phyloP scores from a whole-genome alignment of 2,113 vertebrate species.

The Bettongia penicillata region DNA sequence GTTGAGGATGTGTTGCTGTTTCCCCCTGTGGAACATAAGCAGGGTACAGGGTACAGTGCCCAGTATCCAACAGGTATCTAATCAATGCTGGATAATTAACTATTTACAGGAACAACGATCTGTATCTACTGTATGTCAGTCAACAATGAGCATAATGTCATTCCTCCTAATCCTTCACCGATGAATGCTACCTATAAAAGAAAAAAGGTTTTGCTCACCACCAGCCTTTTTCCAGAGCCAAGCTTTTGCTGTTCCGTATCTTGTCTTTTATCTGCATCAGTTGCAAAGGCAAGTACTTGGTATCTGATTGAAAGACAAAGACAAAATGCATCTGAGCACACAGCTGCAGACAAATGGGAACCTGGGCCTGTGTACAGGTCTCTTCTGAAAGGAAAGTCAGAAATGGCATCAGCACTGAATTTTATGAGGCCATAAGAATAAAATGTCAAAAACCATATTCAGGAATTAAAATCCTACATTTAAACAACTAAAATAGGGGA shows the following conservation, averaged over 20 bases:
- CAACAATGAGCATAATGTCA: background rate
- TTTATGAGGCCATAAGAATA: conserved; percentile 1
- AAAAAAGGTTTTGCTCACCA: conserved; percentile 76
- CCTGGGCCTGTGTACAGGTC: too few relatives aligned
- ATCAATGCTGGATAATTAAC: background rate
- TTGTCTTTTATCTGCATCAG: conserved; percentile 92
- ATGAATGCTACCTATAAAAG: background rate
- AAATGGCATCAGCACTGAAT: conserved; percentile 2
- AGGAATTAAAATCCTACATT: conserved; percentile 22
- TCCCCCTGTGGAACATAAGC: too few relatives aligned
- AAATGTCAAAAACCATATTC: conserved; percentile 23
- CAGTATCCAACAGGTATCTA: background rate
- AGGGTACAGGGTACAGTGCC: too few relatives aligned
- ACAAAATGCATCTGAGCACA: conserved; percentile 23
- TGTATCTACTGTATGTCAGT: too few relatives aligned
- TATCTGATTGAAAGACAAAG: conserved; percentile 86
- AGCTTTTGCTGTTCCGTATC: conserved; percentile 90
- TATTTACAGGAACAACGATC: background rate
- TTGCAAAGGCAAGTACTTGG: conserved; percentile 95
- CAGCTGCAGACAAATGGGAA: background rate
- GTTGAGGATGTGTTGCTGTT: too few relatives aligned
- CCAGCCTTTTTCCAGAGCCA: conserved; percentile 92
- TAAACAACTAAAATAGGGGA: background rate
- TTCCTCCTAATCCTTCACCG: background rate
- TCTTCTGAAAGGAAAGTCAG: conserved; percentile 34